Evolutionary conservation across 2,888 invertebrate genomes (phyloP).

Genomic region (Noctua comes): DNA sequence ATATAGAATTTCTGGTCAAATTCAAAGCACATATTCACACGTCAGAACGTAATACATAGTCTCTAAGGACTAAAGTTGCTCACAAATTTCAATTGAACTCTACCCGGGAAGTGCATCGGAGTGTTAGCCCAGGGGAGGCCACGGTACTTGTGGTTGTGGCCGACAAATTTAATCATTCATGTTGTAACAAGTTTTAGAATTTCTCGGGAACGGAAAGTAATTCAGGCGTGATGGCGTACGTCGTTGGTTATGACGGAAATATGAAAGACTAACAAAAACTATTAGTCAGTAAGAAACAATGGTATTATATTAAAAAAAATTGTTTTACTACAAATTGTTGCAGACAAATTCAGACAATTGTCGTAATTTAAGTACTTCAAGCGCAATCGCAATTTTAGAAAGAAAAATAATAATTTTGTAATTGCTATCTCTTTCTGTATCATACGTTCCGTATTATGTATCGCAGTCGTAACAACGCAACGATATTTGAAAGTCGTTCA

Average conservation of each 20-base stretch:
- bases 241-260: background rate
- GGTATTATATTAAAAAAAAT: no score
- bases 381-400: no score
- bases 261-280: background rate
- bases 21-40: conserved; percentile 59
- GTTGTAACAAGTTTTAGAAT: conserved; percentile 65
- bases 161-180: conserved; percentile 74
- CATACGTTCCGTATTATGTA: no score
- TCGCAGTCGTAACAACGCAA: no score
- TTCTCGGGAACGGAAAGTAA: conserved; percentile 29
- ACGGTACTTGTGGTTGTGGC: conserved; percentile 54
- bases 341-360: no score
- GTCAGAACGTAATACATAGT: conserved; percentile 60
- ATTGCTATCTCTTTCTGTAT: no score
- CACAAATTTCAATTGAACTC: conserved; percentile 76
- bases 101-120: conserved; percentile 70
- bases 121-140: conserved; percentile 62
- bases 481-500: no score
- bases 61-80: conserved; percentile 67
- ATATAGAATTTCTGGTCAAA: conserved; percentile 31
- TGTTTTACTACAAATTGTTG: no score
- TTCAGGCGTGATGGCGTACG: background rate
- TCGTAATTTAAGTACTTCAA: no score
- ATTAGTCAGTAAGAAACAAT: no score
- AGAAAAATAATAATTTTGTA: no score